phyloP scores from a whole-genome alignment of 1,140 invertebrate species.

The Phymorhynchus buccinoides region DNA sequence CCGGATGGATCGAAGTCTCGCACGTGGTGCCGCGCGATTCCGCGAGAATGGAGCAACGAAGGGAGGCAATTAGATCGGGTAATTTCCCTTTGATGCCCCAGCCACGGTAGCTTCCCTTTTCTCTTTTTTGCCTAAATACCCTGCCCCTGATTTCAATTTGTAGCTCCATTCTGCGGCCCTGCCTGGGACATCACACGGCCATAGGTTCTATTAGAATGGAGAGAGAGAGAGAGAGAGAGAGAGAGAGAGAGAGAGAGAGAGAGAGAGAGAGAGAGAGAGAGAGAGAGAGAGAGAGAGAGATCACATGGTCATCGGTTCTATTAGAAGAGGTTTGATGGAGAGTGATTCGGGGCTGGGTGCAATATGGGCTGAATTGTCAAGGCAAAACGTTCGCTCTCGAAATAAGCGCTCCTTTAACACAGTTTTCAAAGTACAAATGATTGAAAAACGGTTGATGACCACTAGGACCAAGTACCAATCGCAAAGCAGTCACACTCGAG shows the following conservation, averaged over 20 bases:
- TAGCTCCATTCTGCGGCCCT: not conserved
- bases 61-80: constrained; percentile 29
- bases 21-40: constrained; percentile 33
- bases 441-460: too few relatives aligned
- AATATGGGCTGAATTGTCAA: too few relatives aligned
- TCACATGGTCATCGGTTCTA: too few relatives aligned
- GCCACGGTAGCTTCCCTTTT: not conserved
- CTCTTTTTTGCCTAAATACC: constrained; percentile 15
- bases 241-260: too few relatives aligned
- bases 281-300: too few relatives aligned
- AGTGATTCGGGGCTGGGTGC: not conserved
- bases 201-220: not conserved
- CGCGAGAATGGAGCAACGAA: constrained; percentile 24
- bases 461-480: too few relatives aligned
- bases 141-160: constrained; percentile 33
- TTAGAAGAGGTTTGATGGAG: constrained; percentile 9
- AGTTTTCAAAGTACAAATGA: too few relatives aligned
- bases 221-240: too few relatives aligned
- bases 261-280: too few relatives aligned
- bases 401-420: too few relatives aligned
- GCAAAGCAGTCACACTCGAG: too few relatives aligned
- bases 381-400: too few relatives aligned
- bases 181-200: constrained; percentile 13
- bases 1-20: constrained; percentile 12
- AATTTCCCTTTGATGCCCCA: constrained; percentile 31